Evolutionary conservation across 2,888 invertebrate genomes (phyloP).

Genomic region (Drosophila lacicola): DNA sequence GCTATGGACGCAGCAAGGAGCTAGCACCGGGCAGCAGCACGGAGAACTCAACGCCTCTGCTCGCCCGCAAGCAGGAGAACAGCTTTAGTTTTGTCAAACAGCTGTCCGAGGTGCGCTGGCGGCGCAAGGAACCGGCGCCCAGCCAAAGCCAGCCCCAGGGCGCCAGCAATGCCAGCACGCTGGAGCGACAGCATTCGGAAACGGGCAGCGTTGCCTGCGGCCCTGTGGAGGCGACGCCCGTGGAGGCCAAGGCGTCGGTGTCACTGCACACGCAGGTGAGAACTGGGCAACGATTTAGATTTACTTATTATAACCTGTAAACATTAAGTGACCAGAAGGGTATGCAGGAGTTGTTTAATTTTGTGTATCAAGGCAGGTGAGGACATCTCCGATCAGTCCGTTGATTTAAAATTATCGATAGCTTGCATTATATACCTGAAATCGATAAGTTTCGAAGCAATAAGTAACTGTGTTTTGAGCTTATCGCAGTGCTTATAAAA

Average conservation of each 20-base stretch:
- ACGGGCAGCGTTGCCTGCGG: slow-evolving; percentile 56
- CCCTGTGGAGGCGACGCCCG: slow-evolving; percentile 83
- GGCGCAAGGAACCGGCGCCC: slow-evolving; percentile 81
- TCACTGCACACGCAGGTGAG: slow-evolving; percentile 85
- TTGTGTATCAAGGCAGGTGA: background rate
- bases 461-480: background rate
- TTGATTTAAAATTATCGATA: background rate
- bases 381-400: background rate
- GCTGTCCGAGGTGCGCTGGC: slow-evolving; percentile 84
- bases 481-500: no score
- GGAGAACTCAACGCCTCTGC: slow-evolving; percentile 81
- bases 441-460: background rate
- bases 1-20: slow-evolving; percentile 80
- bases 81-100: slow-evolving; percentile 84
- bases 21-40: slow-evolving; percentile 60
- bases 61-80: slow-evolving; percentile 83
- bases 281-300: background rate
- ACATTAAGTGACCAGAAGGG: no score
- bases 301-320: no score
- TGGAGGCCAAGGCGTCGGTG: slow-evolving; percentile 84
- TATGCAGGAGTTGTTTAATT: background rate
- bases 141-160: slow-evolving; percentile 49
- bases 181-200: slow-evolving; percentile 61
- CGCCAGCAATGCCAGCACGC: slow-evolving; percentile 47
- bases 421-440: background rate